These are phyloP conservation scores for Papilio gigon DNA, from an alignment of 2,888 invertebrate species.

Conservation along the genomic window DNA sequence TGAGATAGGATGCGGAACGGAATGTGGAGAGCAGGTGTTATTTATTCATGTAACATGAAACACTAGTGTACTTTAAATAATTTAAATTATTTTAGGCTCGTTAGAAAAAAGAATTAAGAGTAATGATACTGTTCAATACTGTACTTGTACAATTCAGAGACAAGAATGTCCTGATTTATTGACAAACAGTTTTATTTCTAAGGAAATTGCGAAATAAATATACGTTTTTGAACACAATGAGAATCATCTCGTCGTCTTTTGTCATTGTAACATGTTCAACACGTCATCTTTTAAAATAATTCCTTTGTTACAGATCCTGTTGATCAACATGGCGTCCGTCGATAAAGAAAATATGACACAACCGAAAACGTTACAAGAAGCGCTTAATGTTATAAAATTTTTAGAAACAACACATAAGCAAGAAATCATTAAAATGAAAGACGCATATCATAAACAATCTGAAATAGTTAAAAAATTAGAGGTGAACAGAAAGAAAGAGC, in stretches of 20 bases:
- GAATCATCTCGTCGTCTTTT: neutral
- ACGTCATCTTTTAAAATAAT: slow-evolving; percentile 28
- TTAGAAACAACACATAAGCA: slow-evolving; percentile 74
- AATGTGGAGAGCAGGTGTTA: slow-evolving; percentile 39
- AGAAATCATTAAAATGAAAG: slow-evolving; percentile 70
- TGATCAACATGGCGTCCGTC: slow-evolving; percentile 57
- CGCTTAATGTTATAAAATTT: slow-evolving; percentile 76
- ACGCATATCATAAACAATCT: slow-evolving; percentile 67
- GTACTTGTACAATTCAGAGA: neutral
- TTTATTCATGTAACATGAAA: slow-evolving; percentile 21
- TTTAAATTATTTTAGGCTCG: neutral
- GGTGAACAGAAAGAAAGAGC: slow-evolving; percentile 72
- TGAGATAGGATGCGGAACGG: slow-evolving; percentile 40
- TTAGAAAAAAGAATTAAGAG: neutral
- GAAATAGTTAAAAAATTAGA: slow-evolving; percentile 74
- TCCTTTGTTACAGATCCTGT: slow-evolving; percentile 61
- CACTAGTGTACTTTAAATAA: slow-evolving; percentile 12
- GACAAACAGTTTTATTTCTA: neutral
- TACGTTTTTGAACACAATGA: neutral
- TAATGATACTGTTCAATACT: too few species aligned
- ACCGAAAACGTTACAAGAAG: slow-evolving; percentile 74
- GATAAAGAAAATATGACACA: slow-evolving; percentile 64
- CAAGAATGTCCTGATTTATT: neutral
- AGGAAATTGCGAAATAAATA: neutral
- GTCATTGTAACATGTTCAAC: neutral